Conservation (phyloP, 2,113 vertebrate species). For the Gavia stellata region DNA sequence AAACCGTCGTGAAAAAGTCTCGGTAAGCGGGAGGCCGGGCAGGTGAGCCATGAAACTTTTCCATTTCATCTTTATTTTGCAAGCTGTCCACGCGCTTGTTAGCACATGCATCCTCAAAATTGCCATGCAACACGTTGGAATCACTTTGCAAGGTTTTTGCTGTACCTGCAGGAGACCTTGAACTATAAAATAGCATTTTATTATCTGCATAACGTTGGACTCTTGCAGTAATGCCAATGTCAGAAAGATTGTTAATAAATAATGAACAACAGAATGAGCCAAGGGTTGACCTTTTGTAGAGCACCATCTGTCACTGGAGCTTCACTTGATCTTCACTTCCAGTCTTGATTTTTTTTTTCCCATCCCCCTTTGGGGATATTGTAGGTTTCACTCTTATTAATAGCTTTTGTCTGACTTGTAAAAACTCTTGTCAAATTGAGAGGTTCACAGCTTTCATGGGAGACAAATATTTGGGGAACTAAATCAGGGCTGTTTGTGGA, state of each 20-base stretch:
- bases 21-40: neutral
- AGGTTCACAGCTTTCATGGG: neutral
- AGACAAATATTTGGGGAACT: conserved; percentile 11
- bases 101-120: neutral
- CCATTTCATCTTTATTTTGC: neutral
- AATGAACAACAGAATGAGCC: conserved; percentile 64
- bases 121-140: conserved; percentile 33
- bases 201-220: conserved; percentile 58
- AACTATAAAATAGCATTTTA: conserved; percentile 61
- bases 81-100: neutral
- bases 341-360: neutral
- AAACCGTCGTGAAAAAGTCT: neutral
- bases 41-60: neutral
- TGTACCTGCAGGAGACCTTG: conserved; percentile 67
- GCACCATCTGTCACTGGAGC: conserved; percentile 60
- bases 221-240: conserved; percentile 46
- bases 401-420: conserved; percentile 15
- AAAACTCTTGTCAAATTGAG: conserved; percentile 21
- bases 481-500: neutral
- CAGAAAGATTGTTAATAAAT: conserved; percentile 71
- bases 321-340: conserved; percentile 52
- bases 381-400: conserved; percentile 19
- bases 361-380: neutral
- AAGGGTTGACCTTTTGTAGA: conserved; percentile 70
- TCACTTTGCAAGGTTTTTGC: conserved; percentile 65